Conservation (phyloP, 2,888 invertebrate species). For the Mimas tiliae region DNA sequence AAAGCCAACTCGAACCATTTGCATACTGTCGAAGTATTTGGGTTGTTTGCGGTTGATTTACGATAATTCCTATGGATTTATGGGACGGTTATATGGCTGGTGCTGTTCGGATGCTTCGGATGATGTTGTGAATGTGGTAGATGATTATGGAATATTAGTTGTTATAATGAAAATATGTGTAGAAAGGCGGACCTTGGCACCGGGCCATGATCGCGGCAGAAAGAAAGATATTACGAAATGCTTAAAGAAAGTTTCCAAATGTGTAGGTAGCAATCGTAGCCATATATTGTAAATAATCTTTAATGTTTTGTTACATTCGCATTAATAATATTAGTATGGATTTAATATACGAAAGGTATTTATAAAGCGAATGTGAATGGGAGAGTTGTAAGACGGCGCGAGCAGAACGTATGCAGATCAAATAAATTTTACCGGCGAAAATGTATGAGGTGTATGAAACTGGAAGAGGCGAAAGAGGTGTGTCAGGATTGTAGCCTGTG, state of each 20-base stretch:
- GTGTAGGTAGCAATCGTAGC: too few species aligned
- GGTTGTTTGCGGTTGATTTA: slow-evolving; percentile 34
- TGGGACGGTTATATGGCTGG: slow-evolving; percentile 19
- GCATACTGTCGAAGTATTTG: slow-evolving; percentile 37
- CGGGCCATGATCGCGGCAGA: too few species aligned
- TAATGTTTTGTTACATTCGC: not conserved
- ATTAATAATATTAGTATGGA: not conserved
- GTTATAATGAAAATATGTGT: not conserved
- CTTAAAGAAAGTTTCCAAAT: not conserved
- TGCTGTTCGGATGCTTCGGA: not conserved
- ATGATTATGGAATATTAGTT: not conserved
- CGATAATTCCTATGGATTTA: slow-evolving; percentile 27
- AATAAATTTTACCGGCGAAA: too few species aligned
- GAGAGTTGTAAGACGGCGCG: too few species aligned
- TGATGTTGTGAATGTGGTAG: not conserved
- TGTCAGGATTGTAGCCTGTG: too few species aligned
- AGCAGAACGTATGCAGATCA: too few species aligned
- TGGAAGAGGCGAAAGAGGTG: too few species aligned
- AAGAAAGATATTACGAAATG: too few species aligned
- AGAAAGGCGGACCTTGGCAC: too few species aligned
- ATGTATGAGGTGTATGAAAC: too few species aligned
- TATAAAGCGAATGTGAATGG: too few species aligned
- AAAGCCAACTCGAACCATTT: slow-evolving; percentile 42
- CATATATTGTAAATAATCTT: too few species aligned
- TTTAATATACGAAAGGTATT: not conserved